Evolutionary conservation across 2,888 invertebrate genomes (phyloP), one percentile per base, ranked within the genome.

Genomic region (Amphipyra tragopoginis): DNA sequence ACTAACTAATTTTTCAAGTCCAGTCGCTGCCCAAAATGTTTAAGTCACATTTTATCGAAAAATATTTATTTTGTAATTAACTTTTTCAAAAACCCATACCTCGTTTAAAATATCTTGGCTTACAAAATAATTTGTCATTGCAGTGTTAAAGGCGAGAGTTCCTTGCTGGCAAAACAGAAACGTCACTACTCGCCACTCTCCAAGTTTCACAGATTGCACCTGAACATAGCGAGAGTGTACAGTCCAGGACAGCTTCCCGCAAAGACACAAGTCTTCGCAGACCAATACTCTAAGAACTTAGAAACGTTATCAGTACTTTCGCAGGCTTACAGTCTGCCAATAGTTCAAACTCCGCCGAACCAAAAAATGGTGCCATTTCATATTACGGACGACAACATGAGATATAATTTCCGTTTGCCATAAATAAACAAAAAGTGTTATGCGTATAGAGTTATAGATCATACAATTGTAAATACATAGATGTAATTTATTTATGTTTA

Each of bases 141-240:
- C 72, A 77, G 79, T 11, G 1, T 45, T 7, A 45, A 58, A 14
- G 21, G 29, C 2, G 34, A 9, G 8, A 8, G 4, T 7, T 7
- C 38, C 0, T 21, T 7, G 6, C 10, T 53, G 0, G 42, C 48
- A 1, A 71, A 75, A 58, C 38, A 36, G 10, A 66, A 76, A 40
- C 65, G 68, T 9, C 63, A 47, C 11, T 60, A 47, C 14, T 10
- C 50, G 7, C 40, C 64, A 0, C 51, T 45, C 13, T 9, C 50
- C 21, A 79, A 77, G 47, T 40, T 51, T 6, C 74, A 69, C 40
- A 71, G 72, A 43, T 47, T 78, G 38, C 80, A 79, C 34, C 50
- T 78, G 21, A 78, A 78, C 29, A 65, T 78, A 36, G 78, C 80
- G 5, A 74, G 80, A 34, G 65, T 74, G 6, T 77, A 78, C 26